phyloP scores from a whole-genome alignment of 2,888 invertebrate genomes.

The Caenorhabditis sulstoni region DNA sequence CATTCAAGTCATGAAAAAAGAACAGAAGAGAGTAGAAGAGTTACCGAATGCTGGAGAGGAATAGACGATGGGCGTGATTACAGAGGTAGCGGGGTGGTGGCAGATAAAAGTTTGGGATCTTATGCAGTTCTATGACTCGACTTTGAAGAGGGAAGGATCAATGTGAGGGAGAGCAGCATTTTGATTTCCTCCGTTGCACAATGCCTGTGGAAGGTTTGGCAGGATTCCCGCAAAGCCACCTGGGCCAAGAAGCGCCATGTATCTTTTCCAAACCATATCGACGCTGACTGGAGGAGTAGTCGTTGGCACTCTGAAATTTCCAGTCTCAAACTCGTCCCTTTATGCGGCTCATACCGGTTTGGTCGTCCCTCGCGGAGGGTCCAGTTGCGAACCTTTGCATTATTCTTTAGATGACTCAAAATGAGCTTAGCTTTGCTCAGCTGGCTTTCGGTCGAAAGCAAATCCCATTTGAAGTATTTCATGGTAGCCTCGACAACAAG shows the following conservation, averaged over 20 bases:
- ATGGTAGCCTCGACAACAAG: constrained; percentile 79
- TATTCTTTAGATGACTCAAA: constrained; percentile 79
- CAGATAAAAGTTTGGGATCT: not conserved
- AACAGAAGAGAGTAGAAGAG: not conserved
- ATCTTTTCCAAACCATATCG: constrained; percentile 76
- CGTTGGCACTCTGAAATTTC: constrained; percentile 61
- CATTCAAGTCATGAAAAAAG: constrained; percentile 28
- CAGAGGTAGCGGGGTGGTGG: not conserved
- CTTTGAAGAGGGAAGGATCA: constrained; percentile 59
- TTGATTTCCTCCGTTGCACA: constrained; percentile 42
- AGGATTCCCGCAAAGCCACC: constrained; percentile 73
- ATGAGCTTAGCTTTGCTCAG: constrained; percentile 76
- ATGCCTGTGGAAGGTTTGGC: constrained; percentile 41
- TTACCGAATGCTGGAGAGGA: not conserved
- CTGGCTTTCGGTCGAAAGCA: constrained; percentile 75
- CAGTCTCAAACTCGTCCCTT: not conserved
- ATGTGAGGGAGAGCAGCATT: constrained; percentile 48
- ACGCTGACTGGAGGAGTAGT: constrained; percentile 67
- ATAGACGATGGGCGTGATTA: not conserved
- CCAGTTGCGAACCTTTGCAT: constrained; percentile 80
- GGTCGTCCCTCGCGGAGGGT: constrained; percentile 79
- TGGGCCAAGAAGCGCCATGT: constrained; percentile 75
- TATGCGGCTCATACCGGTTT: constrained; percentile 67
- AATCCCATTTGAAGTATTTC: constrained; percentile 79
- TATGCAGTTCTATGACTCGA: constrained; percentile 29